Base-by-base conservation (phyloP, 1,140 invertebrate species). In the Monomorium pharaonis region DNA sequence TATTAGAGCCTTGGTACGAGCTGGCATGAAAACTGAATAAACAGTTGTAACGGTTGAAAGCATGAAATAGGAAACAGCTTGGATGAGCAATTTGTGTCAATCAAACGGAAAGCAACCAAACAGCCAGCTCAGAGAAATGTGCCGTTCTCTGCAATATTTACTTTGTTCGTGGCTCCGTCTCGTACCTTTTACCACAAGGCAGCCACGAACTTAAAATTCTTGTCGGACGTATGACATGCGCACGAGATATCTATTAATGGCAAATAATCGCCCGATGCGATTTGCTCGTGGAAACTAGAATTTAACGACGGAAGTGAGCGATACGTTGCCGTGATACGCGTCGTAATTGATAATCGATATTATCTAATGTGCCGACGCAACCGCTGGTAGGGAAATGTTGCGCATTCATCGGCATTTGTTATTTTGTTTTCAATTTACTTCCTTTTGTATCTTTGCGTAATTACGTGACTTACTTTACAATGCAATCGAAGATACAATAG, bases 1-100 rank as follows among this genome's bases (percentile, higher is more conserved):
- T 74, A 74, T 60, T 83, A 47, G 51, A 83, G 5, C n/a, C 37
- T 30, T 74, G 78, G 67, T 74, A 83, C 78, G 78, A 47, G 27
- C 54, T 83, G 78, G 67, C 54, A 83, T 83, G 42, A 74, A 83
- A 83, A 83, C 67, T 74, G 67, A 72, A 83, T 83, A 83, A 83
- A 83, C 78, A 81, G 37, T 27, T 47, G 67, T 51, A 58, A 83
- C 51, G 67, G 51, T 37, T 83, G 78, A 83, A 83, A 74, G 67
- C 78, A 83, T 83, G 78, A 83, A 83, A 83, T 83, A 44, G 78
- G 67, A 83, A 83, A 83, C 49, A 83, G 78, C 37, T 72, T 83
- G 78, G 67, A 83, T 83, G 78, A 83, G 78, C 78, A 83, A 83
- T 83, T 83, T 83, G 67, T 83, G 78, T 83, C 78, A 83, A 83